Conservation (phyloP, 2,113 vertebrate species). For the Daboia siamensis region DNA sequence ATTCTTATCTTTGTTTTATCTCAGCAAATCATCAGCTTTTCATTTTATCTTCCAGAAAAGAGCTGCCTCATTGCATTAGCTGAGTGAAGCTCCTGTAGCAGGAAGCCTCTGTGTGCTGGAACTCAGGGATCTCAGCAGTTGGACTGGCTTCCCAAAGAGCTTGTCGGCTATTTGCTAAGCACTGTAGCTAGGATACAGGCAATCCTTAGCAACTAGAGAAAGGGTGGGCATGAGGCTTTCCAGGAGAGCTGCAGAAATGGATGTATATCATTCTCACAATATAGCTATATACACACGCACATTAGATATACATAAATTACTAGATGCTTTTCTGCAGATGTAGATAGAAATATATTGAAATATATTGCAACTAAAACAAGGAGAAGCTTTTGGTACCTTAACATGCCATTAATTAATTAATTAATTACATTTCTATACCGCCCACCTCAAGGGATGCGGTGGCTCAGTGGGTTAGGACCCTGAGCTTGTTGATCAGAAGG, state of each 20-base stretch:
- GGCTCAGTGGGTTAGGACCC: no score
- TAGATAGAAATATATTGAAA: not conserved
- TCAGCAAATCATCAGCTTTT: constrained; percentile 5
- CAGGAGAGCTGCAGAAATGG: not conserved
- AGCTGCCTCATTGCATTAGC: constrained; percentile 10
- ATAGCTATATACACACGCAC: not conserved
- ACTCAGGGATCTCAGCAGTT: constrained; percentile 44
- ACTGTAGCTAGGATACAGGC: constrained; percentile 65
- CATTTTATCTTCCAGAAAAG: not conserved
- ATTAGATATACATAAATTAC: not conserved
- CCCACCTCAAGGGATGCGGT: not conserved
- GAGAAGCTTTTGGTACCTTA: not conserved
- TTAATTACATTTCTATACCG: not conserved
- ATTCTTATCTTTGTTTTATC: constrained; percentile 43
- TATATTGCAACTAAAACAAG: not conserved
- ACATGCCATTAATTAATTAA: not conserved
- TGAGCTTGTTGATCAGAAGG: no score
- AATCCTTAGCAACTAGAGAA: constrained; percentile 56
- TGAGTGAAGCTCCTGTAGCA: constrained; percentile 33
- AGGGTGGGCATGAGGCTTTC: not conserved
- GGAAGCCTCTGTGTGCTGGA: constrained; percentile 32
- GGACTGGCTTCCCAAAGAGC: constrained; percentile 54
- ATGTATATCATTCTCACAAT: not conserved
- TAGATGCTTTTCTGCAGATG: not conserved
- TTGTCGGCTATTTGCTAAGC: constrained; percentile 61